Evolutionary conservation across 2,797 vertebrate species (phyloP).

Genomic region (Tiaroga cobitis): DNA sequence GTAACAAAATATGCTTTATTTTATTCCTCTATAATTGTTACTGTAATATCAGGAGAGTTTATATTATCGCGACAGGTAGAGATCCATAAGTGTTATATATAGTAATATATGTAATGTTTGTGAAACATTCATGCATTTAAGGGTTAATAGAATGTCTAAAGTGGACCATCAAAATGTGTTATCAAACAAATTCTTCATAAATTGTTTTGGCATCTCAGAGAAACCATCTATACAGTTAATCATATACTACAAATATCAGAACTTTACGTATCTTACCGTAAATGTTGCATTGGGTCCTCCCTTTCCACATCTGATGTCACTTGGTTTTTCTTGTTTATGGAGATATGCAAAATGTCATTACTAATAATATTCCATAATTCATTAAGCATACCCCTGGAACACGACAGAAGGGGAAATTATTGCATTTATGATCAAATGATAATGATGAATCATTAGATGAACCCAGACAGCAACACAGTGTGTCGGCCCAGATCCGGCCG

Average conservation of each 20-base stretch:
- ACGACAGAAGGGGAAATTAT: background rate
- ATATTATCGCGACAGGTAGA: too few species aligned
- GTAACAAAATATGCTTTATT: too few species aligned
- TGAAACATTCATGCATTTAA: too few species aligned
- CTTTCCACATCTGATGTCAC: background rate
- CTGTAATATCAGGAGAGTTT: too few species aligned
- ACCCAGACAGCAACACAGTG: too few species aligned
- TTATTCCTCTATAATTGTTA: too few species aligned
- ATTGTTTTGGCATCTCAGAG: background rate
- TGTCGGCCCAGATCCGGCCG: too few species aligned
- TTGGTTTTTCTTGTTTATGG: background rate
- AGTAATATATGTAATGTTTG: too few species aligned
- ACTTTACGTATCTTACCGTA: background rate
- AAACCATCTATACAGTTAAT: background rate
- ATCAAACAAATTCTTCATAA: background rate
- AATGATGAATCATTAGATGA: background rate
- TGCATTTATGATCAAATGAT: background rate
- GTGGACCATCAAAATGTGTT: background rate
- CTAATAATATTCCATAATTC: slow-evolving; percentile 6
- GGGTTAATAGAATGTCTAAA: background rate
- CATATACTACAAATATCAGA: background rate
- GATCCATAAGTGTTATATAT: too few species aligned
- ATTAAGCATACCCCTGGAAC: background rate
- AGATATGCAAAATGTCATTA: slow-evolving; percentile 2
- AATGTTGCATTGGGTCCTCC: background rate